Base-by-base conservation (phyloP, 1,140 invertebrate genomes). In the Drosophila paulistorum region DNA sequence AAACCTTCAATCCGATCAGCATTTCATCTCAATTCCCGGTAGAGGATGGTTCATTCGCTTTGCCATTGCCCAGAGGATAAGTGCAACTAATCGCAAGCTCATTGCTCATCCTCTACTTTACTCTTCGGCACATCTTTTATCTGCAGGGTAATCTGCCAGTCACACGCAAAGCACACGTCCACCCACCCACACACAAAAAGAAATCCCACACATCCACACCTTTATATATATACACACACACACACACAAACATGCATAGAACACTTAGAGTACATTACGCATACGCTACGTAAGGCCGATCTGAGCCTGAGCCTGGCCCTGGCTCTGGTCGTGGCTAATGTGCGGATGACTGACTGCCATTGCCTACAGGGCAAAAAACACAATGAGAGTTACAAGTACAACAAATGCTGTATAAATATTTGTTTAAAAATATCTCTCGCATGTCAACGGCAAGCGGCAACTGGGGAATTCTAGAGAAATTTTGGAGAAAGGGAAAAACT, bases 401-500 rank as follows among this genome's bases (percentile, higher is more conserved):
- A 45, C 74, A 74, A 82, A 71, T 70, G 55, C 67, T 71, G 67
- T 63, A 65, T 75, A 81, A 84, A 85, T 77, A 80, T 84, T 84
- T 85, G 65, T 68, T 67, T 74, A 71, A 77, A 85, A 77, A 72
- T 85, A 84, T 80, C 70, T 83, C 69, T 68, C 74, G 80, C 72
- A 65, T 84, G 81, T 80, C 81, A 85, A 65, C 74, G 65, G 71
- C 66, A 85, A 85, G 74, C 73, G 74, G 54, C 60, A 74, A 77
- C 74, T 11, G 55, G 74, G 74, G 73, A 77, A 65, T 30, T 26
- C 35, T 39, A 59, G 17, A 45, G 68, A 69, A 30, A 54, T 7
- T 14, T 39, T 10, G 10, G 35, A 9, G 11, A 17, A n/a, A 33
- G n/a, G 20, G 35, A 57, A 33, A 75, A 67, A 74, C 13, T 41